These are phyloP conservation scores for Malachius bipustulatus DNA, from an alignment of 2,888 invertebrate species.

Conservation along the genomic window DNA sequence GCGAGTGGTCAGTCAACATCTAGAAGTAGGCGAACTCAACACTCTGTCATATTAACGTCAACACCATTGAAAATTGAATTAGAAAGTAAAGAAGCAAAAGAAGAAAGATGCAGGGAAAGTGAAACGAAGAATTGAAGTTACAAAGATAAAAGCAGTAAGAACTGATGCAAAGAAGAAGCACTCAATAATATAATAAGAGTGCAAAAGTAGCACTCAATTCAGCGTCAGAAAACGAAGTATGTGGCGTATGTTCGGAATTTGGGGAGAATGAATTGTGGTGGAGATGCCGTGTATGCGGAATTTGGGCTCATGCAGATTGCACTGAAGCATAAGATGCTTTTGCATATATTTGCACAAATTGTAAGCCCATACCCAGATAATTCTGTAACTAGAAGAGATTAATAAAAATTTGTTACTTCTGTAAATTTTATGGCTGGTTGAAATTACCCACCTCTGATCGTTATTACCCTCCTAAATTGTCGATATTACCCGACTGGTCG, in stretches of 20 bases:
- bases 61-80: slow-evolving; percentile 1
- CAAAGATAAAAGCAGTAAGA: slow-evolving; percentile 1
- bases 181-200: background rate
- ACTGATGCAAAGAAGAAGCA: too few relatives aligned
- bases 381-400: too few relatives aligned
- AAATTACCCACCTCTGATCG: slow-evolving; percentile 2
- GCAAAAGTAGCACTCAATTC: background rate
- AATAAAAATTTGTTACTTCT: background rate
- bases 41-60: slow-evolving; percentile 2
- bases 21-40: slow-evolving; percentile 3
- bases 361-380: too few relatives aligned
- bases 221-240: background rate
- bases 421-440: background rate
- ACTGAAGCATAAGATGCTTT: background rate
- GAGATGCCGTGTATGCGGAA: slow-evolving; percentile 1
- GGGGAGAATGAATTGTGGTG: background rate
- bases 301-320: background rate
- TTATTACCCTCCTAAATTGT: background rate
- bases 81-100: background rate
- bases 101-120: background rate
- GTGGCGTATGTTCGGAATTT: background rate
- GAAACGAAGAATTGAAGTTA: background rate
- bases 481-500: slow-evolving; percentile 3
- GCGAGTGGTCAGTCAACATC: background rate
- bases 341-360: too few relatives aligned